Conservation (phyloP, 2,888 invertebrate genomes). For the Eupelmus urozonus region DNA sequence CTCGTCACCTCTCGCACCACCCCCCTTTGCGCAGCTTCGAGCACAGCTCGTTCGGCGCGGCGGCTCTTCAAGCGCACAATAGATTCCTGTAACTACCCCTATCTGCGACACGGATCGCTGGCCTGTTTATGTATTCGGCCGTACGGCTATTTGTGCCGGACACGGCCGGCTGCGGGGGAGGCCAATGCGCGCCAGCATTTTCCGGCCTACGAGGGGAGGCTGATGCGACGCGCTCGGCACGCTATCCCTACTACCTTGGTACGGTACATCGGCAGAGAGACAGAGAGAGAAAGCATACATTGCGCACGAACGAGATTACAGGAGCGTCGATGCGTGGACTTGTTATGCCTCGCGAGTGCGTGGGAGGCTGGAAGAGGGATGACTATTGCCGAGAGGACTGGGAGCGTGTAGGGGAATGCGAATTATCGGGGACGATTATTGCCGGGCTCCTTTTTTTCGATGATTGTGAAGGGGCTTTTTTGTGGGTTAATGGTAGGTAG, state of each 20-base stretch:
- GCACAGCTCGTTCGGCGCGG: neutral
- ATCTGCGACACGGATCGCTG: slow-evolving; percentile 71
- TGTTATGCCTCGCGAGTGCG: slow-evolving; percentile 49
- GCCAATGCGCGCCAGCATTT: slow-evolving; percentile 49
- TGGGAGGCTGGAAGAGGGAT: neutral
- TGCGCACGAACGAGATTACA: slow-evolving; percentile 44
- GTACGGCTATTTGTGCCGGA: slow-evolving; percentile 72
- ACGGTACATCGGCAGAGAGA: neutral
- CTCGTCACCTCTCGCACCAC: neutral
- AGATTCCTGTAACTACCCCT: slow-evolving; percentile 72
- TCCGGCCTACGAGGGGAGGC: slow-evolving; percentile 50
- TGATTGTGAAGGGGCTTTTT: no score
- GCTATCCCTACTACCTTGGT: no score
- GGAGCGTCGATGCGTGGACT: slow-evolving; percentile 58
- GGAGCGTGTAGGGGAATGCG: neutral
- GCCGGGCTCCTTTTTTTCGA: neutral
- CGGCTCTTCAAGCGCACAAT: slow-evolving; percentile 68
- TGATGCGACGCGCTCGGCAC: neutral
- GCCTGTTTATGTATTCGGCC: slow-evolving; percentile 72
- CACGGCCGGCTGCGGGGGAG: slow-evolving; percentile 36
- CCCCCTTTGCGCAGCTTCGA: neutral
- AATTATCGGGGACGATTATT: neutral
- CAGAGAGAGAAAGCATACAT: neutral
- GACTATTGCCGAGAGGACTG: slow-evolving; percentile 33
- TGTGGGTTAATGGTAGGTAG: no score